Evolutionary conservation across 1,140 invertebrate genomes (phyloP).

Genomic region (Trachymyrmex cornetzi): DNA sequence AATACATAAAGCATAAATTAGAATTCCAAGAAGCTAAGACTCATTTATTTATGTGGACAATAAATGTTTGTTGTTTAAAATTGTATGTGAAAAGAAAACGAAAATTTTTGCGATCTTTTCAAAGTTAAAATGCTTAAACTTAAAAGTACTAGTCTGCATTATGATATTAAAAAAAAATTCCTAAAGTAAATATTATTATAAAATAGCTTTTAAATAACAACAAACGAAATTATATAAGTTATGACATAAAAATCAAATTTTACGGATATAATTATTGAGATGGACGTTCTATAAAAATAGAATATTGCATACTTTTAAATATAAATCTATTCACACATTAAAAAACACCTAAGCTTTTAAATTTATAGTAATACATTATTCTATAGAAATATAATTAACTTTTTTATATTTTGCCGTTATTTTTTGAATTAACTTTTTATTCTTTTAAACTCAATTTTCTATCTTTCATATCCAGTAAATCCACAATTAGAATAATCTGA

Average conservation of each 20-base stretch:
- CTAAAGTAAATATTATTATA: too few relatives aligned
- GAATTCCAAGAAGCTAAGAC: neutral
- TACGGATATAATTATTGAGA: neutral
- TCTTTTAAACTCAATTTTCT: constrained; percentile 7
- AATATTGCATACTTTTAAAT: neutral
- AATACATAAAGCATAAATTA: neutral
- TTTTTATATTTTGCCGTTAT: too few relatives aligned
- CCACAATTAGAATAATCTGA: neutral
- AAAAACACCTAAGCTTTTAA: neutral
- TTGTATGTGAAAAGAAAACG: neutral
- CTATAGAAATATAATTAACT: neutral
- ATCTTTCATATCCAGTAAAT: neutral
- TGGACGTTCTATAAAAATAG: neutral
- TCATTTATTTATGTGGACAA: neutral
- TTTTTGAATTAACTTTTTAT: neutral
- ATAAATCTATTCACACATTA: neutral
- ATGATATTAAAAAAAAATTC: neutral
- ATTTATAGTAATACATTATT: neutral
- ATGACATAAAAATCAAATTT: neutral
- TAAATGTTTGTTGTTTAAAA: neutral
- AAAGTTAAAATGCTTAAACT: too few relatives aligned
- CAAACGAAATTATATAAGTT: neutral
- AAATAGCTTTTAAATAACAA: neutral
- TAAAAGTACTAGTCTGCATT: neutral
- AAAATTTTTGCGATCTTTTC: neutral